Conservation (phyloP, 2,888 invertebrate genomes). For the Halictus ligatus region DNA sequence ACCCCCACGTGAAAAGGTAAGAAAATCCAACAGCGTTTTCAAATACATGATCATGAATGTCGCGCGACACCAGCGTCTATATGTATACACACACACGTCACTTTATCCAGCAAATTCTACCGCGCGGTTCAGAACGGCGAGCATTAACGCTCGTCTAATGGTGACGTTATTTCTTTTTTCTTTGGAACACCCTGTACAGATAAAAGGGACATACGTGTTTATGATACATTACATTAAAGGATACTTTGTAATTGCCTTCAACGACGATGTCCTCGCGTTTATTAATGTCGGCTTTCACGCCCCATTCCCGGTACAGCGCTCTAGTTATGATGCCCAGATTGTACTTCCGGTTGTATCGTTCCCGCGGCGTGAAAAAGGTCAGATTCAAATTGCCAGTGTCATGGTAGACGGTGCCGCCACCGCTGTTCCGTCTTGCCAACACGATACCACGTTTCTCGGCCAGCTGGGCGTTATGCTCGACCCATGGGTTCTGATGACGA, state of each 20-base stretch:
- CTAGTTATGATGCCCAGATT: conserved; percentile 95
- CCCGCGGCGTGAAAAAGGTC: conserved; percentile 94
- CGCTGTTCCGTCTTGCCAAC: conserved; percentile 96
- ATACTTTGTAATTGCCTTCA: conserved; percentile 91
- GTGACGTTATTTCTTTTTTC: conserved; percentile 8
- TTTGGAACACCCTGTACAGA: conserved; percentile 39
- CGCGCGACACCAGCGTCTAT: neutral
- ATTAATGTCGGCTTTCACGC: conserved; percentile 91
- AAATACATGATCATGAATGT: neutral
- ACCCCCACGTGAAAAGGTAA: neutral
- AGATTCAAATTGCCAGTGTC: conserved; percentile 97
- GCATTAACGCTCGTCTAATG: neutral
- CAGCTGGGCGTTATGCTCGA: conserved; percentile 92
- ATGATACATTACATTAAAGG: conserved; percentile 79
- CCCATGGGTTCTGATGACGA: conserved; percentile 98
- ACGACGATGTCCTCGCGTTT: conserved; percentile 94
- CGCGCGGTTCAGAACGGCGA: neutral
- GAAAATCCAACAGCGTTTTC: neutral
- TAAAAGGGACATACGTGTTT: conserved; percentile 6
- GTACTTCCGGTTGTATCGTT: conserved; percentile 92
- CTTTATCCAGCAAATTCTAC: neutral
- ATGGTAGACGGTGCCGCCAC: conserved; percentile 98
- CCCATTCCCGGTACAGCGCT: conserved; percentile 93
- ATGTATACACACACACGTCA: neutral
- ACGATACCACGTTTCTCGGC: conserved; percentile 89